These are phyloP conservation scores for Campoletis sonorensis DNA, from an alignment of 1,140 invertebrate species.

Conservation along the genomic window DNA sequence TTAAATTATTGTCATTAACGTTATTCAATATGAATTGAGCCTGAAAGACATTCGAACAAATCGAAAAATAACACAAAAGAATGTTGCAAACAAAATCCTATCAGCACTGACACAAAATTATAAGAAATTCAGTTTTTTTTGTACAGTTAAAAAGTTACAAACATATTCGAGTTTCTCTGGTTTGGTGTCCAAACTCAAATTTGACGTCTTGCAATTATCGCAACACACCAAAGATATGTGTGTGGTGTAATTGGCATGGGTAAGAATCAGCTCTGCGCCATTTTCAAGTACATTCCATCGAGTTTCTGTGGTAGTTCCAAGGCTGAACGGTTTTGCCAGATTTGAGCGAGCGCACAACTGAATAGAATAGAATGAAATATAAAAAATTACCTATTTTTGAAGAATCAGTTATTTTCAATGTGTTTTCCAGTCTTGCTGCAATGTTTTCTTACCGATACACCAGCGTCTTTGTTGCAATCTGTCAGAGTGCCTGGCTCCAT, in stretches of 20 bases:
- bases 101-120: too few species aligned
- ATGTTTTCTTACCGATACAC: conserved; percentile 51
- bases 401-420: not conserved
- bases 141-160: not conserved
- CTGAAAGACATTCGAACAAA: too few species aligned
- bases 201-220: not conserved
- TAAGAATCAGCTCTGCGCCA: conserved; percentile 35
- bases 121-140: not conserved
- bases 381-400: not conserved
- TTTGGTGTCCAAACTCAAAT: not conserved
- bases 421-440: not conserved
- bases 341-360: conserved; percentile 48
- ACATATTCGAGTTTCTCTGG: not conserved
- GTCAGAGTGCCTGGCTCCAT: not conserved
- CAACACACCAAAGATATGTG: conserved; percentile 50
- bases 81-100: too few species aligned
- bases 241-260: conserved; percentile 40
- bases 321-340: not conserved
- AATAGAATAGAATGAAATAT: conserved; percentile 4
- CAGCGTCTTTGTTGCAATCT: conserved; percentile 1
- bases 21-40: too few species aligned
- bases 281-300: conserved; percentile 24
- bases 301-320: conserved; percentile 55
- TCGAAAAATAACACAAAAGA: too few species aligned
- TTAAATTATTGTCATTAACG: too few species aligned